A percentile compares a stretch with the other conserved stretches of the same genome.
phyloP scores from a whole-genome alignment of 2,888 invertebrate species.

The Leptarthrus brevirostris region DNA sequence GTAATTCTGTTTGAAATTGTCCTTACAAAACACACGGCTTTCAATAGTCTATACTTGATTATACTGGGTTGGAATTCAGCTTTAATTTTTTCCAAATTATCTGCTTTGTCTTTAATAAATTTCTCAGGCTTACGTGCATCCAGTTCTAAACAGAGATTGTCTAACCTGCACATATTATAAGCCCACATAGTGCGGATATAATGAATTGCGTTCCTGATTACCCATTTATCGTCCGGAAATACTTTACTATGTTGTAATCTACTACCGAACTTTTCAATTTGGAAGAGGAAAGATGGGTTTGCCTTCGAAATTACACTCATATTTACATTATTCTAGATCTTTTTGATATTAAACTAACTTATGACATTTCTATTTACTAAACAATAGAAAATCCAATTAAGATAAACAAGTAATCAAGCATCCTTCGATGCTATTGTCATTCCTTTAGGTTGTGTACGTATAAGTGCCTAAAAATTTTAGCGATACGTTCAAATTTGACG shows the following conservation, averaged over 20 bases:
- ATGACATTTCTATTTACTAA: too few relatives aligned
- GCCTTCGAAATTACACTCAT: neutral
- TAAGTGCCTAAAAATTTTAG: too few relatives aligned
- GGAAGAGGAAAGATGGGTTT: neutral
- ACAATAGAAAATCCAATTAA: too few relatives aligned
- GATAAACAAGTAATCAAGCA: too few relatives aligned
- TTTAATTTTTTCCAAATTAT: neutral
- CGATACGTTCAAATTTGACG: too few relatives aligned
- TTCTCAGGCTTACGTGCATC: neutral
- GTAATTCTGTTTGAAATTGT: neutral
- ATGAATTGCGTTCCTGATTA: conserved; percentile 16
- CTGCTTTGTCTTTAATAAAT: neutral
- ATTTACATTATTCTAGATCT: neutral
- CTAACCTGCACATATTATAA: neutral
- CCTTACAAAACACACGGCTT: neutral
- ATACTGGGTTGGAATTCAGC: conserved; percentile 22
- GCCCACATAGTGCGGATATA: conserved; percentile 21
- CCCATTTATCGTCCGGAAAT: conserved; percentile 49
- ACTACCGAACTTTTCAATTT: neutral
- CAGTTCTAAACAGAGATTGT: neutral
- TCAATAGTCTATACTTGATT: neutral
- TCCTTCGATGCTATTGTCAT: too few relatives aligned
- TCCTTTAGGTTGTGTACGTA: too few relatives aligned
- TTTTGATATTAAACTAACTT: too few relatives aligned
- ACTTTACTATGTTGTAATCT: neutral